A percentile compares a stretch with the other conserved stretches of the same genome.
phyloP scores from a whole-genome alignment of 37 sponge, comb jelly and placozoan species.

The Theonella swinhoei region DNA sequence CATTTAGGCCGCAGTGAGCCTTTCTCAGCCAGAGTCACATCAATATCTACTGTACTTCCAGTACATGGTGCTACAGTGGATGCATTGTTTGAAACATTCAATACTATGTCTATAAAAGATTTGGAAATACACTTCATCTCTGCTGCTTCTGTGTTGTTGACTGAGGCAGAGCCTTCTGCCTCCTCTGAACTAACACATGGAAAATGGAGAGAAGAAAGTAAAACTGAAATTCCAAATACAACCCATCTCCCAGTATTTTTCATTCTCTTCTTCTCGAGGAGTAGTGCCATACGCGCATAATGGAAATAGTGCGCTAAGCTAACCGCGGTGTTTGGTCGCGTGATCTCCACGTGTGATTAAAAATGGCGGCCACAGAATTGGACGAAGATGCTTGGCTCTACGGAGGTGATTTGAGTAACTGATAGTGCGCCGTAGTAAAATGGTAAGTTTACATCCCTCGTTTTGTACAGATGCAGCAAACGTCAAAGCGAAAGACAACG shows the following conservation, averaged over 20 bases:
- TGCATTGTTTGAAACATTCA: background rate
- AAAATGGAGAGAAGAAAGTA: background rate
- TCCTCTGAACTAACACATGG: too few species aligned
- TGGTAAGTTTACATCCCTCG: background rate
- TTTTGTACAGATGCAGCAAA: background rate
- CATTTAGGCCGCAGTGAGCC: conserved; percentile 4
- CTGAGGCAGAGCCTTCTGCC: too few species aligned
- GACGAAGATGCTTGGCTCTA: conserved; percentile 83
- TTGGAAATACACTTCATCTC: too few species aligned
- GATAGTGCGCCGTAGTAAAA: background rate
- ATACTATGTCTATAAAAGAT: background rate
- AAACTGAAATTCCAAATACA: too few species aligned
- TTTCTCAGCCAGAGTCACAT: background rate
- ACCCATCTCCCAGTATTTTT: too few species aligned
- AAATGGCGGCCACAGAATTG: conserved; percentile 24
- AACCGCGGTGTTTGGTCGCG: background rate
- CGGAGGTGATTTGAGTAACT: conserved; percentile 51
- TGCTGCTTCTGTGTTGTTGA: too few species aligned
- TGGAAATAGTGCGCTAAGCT: background rate
- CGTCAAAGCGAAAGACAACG: background rate
- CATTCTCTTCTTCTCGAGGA: too few species aligned
- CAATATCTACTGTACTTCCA: background rate
- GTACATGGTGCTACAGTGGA: too few species aligned
- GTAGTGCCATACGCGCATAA: too few species aligned
- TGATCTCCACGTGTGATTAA: background rate